Percentiles rank a stretch among this genome's conserved stretches.
Conservation (phyloP, 1,140 invertebrate genomes). For the Eciton burchellii region DNA sequence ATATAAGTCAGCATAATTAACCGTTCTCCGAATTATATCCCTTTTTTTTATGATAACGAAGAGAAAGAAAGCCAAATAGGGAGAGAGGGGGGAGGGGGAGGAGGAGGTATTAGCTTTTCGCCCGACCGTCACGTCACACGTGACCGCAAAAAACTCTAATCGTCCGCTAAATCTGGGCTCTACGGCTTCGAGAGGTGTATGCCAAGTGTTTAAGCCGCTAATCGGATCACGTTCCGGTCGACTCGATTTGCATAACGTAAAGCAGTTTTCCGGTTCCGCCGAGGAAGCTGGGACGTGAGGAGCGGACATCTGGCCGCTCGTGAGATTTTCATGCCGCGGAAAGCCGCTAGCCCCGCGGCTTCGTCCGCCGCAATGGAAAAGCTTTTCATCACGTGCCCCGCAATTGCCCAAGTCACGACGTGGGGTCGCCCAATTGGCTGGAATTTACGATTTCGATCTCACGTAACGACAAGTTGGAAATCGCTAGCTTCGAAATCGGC, state of each 20-base stretch:
- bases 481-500: constrained; percentile 38
- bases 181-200: background rate
- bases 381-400: background rate
- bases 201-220: constrained; percentile 41
- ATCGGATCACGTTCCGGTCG: constrained; percentile 25
- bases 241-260: constrained; percentile 43
- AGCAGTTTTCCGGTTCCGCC: constrained; percentile 23
- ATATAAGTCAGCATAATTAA: background rate
- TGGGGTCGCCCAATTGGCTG: constrained; percentile 32
- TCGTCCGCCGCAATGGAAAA: background rate
- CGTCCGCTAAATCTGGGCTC: background rate
- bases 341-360: background rate
- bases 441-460: constrained; percentile 57
- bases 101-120: background rate
- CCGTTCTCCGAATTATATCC: background rate
- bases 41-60: background rate
- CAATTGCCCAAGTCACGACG: constrained; percentile 30
- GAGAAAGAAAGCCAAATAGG: too few relatives aligned
- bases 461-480: constrained; percentile 14
- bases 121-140: background rate
- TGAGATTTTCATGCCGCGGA: constrained; percentile 26
- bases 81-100: too few relatives aligned
- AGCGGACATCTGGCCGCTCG: constrained; percentile 11
- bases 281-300: constrained; percentile 20
- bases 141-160: constrained; percentile 26